Base-by-base conservation (phyloP, 2,888 invertebrate genomes). In the Frankliniella intonsa region DNA sequence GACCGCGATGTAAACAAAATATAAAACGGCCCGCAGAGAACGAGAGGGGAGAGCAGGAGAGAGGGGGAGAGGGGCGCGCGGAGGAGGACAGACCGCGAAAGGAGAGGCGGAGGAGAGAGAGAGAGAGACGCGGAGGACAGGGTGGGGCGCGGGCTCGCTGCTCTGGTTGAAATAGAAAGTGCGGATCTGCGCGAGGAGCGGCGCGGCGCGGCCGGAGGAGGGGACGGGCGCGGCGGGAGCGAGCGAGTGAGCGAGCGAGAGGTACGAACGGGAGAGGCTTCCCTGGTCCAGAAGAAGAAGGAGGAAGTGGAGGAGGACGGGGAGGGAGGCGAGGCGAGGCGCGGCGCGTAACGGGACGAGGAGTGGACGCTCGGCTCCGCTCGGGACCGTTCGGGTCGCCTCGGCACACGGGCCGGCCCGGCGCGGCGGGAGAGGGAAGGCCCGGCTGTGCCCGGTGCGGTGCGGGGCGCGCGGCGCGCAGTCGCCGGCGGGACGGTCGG, bases 141-240 rank as follows among this genome's bases (percentile, higher is more conserved):
- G 62, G 62, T 62, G 62, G 62, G 62, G 62, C 69, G 69, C 62
- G 12, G 69, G 69, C 9, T 10, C 55, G 55, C 38, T 38, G 38
- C 69, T 76, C 69, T 25, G 69, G 69, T 76, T 76, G 69, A 76
- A 76, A 76, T 76, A 76, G 69, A 76, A 76, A 76, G 69, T 76
- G 69, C 69, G 69, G 69, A 76, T 76, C 69, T 76, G 22, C 55
- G 55, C 55, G 55, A 55, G 19, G 55, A 14, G 14, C 38, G 38
- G 55, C 14, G 55, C 11, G 62, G 62, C 8, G 62, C 62, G 3
- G 62, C 8, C 12, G 62, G 62, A 62, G 62, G 62, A 14, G n/a
- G 62, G 14, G 62, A 38, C 3, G 38, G 38, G 38, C 38, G 38
- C 38, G 38, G 38, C 62, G n/a, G n/a, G 14, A 62, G 62, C 17